Evolutionary conservation across 2,113 vertebrate genomes (phyloP).

Genomic region (Pteruthius melanotis): DNA sequence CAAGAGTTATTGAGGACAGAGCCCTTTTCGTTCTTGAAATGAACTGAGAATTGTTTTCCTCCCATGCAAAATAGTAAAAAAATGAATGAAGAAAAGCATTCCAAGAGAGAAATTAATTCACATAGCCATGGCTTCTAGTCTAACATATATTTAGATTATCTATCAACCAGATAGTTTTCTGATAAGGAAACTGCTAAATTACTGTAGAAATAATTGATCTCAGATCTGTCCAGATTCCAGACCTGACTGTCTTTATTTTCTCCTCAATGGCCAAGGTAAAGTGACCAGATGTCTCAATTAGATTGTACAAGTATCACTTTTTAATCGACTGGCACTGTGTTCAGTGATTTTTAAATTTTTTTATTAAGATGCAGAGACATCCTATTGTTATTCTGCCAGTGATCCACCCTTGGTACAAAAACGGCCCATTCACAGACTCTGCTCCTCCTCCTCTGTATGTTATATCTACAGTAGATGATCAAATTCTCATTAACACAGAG

Average conservation of each 20-base stretch:
- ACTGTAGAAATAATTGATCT: neutral
- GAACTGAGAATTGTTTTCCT: neutral
- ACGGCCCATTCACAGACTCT: neutral
- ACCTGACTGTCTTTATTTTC: neutral
- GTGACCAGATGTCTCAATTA: slow-evolving; percentile 49
- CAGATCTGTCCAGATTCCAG: neutral
- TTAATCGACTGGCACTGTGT: slow-evolving; percentile 20
- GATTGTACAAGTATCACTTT: neutral
- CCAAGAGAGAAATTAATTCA: neutral
- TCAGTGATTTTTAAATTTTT: neutral
- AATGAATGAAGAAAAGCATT: neutral
- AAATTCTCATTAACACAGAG: slow-evolving; percentile 58
- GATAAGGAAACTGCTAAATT: neutral
- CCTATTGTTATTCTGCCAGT: slow-evolving; percentile 3
- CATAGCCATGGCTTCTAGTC: neutral
- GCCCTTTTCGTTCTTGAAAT: slow-evolving; percentile 12
- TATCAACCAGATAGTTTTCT: neutral
- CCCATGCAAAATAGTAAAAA: neutral
- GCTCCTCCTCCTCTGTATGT: slow-evolving; percentile 6
- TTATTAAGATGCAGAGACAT: neutral
- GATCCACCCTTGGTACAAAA: neutral
- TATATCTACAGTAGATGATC: slow-evolving; percentile 44
- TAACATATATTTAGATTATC: neutral
- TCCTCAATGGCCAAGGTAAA: neutral
- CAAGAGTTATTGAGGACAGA: neutral